Evolutionary conservation across 2,888 invertebrate species (phyloP).

Genomic region (Cataglyphis altisquamis): DNA sequence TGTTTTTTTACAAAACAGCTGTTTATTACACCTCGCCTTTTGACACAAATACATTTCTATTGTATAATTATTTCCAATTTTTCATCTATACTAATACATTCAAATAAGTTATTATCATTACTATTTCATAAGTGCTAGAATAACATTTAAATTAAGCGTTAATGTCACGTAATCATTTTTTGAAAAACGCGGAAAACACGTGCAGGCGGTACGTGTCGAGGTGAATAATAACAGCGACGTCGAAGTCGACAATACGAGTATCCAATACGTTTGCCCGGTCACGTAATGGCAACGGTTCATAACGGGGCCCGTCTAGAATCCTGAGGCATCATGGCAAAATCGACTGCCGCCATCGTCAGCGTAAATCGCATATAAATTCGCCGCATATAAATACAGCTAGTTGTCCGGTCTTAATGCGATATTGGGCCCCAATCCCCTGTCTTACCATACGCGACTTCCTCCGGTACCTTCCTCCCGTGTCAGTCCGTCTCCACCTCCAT

Average conservation of each 20-base stretch:
- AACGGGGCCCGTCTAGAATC: conserved; percentile 63
- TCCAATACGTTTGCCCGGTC: conserved; percentile 69
- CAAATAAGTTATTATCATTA: neutral
- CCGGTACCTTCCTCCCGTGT: neutral
- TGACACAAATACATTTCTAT: neutral
- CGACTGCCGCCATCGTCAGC: neutral
- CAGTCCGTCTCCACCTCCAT: neutral
- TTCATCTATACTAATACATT: neutral
- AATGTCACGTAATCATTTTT: neutral
- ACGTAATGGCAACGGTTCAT: conserved; percentile 75
- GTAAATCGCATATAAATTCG: conserved; percentile 52
- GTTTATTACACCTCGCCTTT: neutral
- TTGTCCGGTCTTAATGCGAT: conserved; percentile 1
- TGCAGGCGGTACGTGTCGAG: neutral
- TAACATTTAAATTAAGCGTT: neutral
- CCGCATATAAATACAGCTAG: neutral
- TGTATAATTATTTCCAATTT: neutral
- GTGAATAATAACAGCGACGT: conserved; percentile 8
- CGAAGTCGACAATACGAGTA: neutral
- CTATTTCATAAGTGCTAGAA: neutral
- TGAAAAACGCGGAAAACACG: neutral
- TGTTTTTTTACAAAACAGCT: neutral
- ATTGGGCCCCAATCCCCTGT: conserved; percentile 25
- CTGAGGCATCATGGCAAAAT: neutral
- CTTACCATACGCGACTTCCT: conserved; percentile 17